Evolutionary conservation across 2,888 invertebrate species (phyloP).

Genomic region (Agrochola macilenta): DNA sequence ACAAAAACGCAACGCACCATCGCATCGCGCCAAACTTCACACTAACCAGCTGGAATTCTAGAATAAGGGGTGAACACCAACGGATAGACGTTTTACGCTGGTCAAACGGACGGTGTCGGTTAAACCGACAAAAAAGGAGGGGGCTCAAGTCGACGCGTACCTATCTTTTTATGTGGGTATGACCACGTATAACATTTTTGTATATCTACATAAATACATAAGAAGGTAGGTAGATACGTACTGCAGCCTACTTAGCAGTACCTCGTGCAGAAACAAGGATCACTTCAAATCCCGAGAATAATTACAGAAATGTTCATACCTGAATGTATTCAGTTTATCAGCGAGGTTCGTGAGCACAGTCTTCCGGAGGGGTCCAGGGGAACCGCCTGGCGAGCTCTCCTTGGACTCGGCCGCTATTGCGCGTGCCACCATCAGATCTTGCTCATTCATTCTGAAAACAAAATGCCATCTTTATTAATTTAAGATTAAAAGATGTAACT

Average conservation of each 20-base stretch:
- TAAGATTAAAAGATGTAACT: background rate
- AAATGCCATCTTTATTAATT: background rate
- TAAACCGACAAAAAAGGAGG: background rate
- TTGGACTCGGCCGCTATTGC: conserved; percentile 92
- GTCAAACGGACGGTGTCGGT: too few species aligned
- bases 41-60: background rate
- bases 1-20: background rate
- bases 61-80: background rate
- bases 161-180: background rate
- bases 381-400: conserved; percentile 90
- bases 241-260: background rate
- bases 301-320: conserved; percentile 81
- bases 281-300: background rate
- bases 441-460: conserved; percentile 92
- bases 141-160: background rate
- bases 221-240: too few species aligned
- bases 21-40: background rate
- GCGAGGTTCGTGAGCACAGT: conserved; percentile 91
- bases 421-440: conserved; percentile 93
- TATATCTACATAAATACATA: background rate
- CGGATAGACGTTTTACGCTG: background rate
- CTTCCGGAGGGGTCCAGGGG: conserved; percentile 92
- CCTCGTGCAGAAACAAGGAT: background rate
- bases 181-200: background rate
- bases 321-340: conserved; percentile 93